phyloP scores from a whole-genome alignment of 1,140 invertebrate genomes.

The Protaetia brevitarsis region DNA sequence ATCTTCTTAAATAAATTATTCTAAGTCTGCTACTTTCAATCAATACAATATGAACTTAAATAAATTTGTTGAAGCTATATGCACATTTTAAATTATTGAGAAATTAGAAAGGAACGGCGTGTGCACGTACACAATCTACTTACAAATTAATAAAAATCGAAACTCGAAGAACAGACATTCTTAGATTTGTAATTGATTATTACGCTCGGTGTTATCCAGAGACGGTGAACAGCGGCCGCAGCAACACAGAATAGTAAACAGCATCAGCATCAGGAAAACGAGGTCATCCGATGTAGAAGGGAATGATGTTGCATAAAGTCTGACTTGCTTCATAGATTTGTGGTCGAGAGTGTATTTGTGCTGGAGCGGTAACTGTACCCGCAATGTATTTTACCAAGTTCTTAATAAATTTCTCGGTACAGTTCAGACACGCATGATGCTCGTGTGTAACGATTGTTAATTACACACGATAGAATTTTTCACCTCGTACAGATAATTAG shows the following conservation, averaged over 20 bases:
- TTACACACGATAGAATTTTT: neutral
- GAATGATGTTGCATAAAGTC: constrained; percentile 12
- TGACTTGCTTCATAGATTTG: neutral
- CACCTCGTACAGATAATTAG: neutral
- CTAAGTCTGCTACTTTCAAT: no score
- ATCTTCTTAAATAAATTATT: no score
- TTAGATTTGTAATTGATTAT: neutral
- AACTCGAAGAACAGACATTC: no score
- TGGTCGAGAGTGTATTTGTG: neutral
- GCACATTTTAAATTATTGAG: no score
- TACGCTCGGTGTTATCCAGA: neutral
- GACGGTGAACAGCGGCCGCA: neutral
- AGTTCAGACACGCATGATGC: neutral
- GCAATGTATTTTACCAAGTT: neutral
- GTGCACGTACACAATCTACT: no score
- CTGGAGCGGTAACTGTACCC: neutral
- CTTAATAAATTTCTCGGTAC: neutral
- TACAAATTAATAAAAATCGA: no score
- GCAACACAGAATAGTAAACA: neutral
- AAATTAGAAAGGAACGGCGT: no score
- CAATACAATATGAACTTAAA: no score
- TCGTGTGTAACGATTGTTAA: neutral
- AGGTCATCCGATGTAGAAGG: constrained; percentile 7
- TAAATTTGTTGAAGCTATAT: no score
- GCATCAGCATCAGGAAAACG: neutral